These are phyloP conservation scores for Macrochelys suwanniensis DNA, from an alignment of 2,797 vertebrate genomes.

Conservation along the genomic window DNA sequence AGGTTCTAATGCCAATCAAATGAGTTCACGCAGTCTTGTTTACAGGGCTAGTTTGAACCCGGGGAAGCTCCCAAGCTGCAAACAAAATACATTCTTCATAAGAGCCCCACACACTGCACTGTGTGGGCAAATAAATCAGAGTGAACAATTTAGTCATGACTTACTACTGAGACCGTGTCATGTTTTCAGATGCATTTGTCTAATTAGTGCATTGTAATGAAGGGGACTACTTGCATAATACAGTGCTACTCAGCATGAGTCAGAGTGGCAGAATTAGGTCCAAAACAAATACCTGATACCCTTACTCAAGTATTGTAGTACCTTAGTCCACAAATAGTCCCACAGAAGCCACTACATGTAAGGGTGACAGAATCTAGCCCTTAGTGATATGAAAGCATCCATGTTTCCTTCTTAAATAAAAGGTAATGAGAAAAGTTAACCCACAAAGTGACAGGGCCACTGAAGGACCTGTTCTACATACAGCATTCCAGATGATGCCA, in stretches of 20 bases:
- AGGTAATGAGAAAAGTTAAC: not conserved
- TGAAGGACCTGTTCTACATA: not conserved
- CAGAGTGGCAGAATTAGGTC: not conserved
- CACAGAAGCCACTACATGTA: not conserved
- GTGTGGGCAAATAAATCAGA: constrained; percentile 40
- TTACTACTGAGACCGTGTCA: constrained; percentile 66
- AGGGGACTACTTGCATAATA: not conserved
- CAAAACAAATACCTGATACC: not conserved
- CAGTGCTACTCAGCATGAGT: not conserved
- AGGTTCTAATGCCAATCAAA: not conserved
- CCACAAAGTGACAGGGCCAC: not conserved
- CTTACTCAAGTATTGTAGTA: not conserved
- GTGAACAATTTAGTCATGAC: constrained; percentile 58
- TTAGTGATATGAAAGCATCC: not conserved
- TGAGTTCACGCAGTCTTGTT: not conserved
- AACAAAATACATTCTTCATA: not conserved
- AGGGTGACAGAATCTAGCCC: not conserved
- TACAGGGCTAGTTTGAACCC: constrained; percentile 38
- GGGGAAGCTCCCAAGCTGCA: constrained; percentile 18
- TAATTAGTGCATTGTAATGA: constrained; percentile 55
- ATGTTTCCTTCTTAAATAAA: not conserved
- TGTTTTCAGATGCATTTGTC: constrained; percentile 66
- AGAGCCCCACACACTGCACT: constrained; percentile 35
- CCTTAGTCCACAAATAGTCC: not conserved
- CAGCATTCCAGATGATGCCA: not conserved